Conservation (phyloP, 2,888 invertebrate genomes). For the Drosophila paramelanica region DNA sequence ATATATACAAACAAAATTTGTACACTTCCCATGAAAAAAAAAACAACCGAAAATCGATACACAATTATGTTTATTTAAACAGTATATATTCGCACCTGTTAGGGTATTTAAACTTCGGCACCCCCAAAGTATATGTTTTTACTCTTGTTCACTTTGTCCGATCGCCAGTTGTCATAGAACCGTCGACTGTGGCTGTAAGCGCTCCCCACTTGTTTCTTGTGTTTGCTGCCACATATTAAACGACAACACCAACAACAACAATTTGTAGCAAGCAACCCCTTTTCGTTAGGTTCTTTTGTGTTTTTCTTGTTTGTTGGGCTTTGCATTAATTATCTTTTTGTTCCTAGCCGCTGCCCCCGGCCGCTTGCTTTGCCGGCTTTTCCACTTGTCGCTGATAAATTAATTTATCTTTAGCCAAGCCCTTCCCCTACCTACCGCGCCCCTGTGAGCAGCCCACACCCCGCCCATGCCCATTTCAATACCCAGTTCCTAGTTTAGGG, state of each 20-base stretch:
- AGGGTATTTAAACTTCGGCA: too few relatives aligned
- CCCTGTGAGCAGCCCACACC: not conserved
- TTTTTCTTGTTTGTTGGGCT: conserved; percentile 19
- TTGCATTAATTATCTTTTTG: conserved; percentile 59
- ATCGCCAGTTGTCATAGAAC: conserved; percentile 49
- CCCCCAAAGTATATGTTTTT: not conserved
- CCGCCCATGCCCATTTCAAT: not conserved
- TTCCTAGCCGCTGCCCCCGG: not conserved
- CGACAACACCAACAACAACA: conserved; percentile 24
- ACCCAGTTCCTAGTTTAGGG: conserved; percentile 24
- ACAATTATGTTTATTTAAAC: too few relatives aligned
- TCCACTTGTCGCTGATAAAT: conserved; percentile 65
- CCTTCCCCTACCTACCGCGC: conserved; percentile 7
- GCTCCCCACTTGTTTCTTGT: conserved; percentile 21
- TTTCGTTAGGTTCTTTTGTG: conserved; percentile 5
- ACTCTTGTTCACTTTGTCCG: conserved; percentile 33
- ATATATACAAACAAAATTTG: too few relatives aligned
- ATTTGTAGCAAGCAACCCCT: conserved; percentile 42
- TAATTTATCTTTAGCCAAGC: conserved; percentile 43
- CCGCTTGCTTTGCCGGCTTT: conserved; percentile 35
- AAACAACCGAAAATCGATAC: too few relatives aligned
- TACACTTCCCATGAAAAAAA: too few relatives aligned
- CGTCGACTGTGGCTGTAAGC: conserved; percentile 1
- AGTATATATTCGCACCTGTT: too few relatives aligned
- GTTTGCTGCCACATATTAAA: conserved; percentile 57